These are phyloP conservation scores for Arnoldichthys spilopterus DNA, from an alignment of 2,797 vertebrate species.

Conservation along the genomic window DNA sequence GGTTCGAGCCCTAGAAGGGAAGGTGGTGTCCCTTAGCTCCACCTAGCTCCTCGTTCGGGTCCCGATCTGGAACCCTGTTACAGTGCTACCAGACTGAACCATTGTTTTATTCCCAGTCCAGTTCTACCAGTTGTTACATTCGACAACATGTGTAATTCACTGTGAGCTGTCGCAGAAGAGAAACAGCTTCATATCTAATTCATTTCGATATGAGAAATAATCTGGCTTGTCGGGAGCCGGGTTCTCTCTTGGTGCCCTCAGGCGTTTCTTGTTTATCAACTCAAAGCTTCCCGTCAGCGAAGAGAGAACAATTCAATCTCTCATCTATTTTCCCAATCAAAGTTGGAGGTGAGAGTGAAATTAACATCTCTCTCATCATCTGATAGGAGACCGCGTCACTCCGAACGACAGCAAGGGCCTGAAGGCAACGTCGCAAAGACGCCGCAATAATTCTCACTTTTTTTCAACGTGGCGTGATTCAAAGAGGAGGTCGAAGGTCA, in stretches of 20 bases:
- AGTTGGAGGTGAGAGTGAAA: constrained; percentile 34
- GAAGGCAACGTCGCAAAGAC: background rate
- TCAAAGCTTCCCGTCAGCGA: constrained; percentile 10
- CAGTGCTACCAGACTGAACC: background rate
- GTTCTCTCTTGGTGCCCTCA: background rate
- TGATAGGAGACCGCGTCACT: constrained; percentile 32
- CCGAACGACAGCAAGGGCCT: constrained; percentile 1
- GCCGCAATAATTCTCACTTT: constrained; percentile 10
- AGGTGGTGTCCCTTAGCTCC: too few species aligned
- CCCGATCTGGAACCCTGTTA: too few species aligned
- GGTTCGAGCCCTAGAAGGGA: too few species aligned
- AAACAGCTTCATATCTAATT: background rate
- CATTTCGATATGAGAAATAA: constrained; percentile 1
- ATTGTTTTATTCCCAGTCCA: background rate
- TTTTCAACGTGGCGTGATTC: constrained; percentile 1
- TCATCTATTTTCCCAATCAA: constrained; percentile 22
- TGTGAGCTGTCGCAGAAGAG: background rate
- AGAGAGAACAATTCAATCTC: constrained; percentile 24
- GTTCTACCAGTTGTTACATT: background rate
- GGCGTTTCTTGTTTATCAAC: constrained; percentile 5
- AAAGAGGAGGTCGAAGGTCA: constrained; percentile 28
- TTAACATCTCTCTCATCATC: constrained; percentile 30
- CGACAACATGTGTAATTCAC: background rate
- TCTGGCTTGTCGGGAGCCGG: background rate
- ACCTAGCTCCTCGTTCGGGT: too few species aligned